Evolutionary conservation across 2,888 invertebrate genomes (phyloP).

Genomic region (Tiphia femorata): DNA sequence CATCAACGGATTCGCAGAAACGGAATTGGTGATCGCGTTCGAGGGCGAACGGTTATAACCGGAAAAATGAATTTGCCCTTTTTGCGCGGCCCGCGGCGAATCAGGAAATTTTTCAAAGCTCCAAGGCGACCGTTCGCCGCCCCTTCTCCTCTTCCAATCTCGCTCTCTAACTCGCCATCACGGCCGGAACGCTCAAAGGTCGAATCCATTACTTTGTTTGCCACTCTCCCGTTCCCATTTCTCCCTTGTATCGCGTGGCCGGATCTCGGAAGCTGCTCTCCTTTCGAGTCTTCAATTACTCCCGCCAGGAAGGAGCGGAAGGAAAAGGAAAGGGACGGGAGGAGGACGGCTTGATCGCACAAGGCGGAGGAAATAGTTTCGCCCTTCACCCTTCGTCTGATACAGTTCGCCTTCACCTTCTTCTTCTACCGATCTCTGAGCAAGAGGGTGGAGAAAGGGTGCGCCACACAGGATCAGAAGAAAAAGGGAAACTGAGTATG

Average conservation of each 20-base stretch:
- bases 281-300: conserved; percentile 32
- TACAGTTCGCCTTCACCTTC: background rate
- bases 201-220: conserved; percentile 32
- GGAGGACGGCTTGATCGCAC: background rate
- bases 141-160: no score
- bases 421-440: conserved; percentile 8
- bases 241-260: conserved; percentile 4
- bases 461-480: background rate
- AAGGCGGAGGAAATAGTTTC: conserved; percentile 25
- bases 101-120: conserved; percentile 13
- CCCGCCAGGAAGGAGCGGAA: background rate
- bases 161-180: no score
- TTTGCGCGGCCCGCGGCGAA: background rate
- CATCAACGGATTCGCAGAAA: no score
- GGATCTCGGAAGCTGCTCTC: conserved; percentile 8
- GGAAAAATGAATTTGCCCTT: background rate
- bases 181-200: conserved; percentile 22
- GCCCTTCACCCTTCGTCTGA: background rate
- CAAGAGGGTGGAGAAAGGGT: background rate
- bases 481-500: conserved; percentile 12
- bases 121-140: no score
- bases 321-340: background rate
- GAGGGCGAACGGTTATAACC: background rate
- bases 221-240: conserved; percentile 24
- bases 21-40: background rate